Conservation (phyloP, 2,888 invertebrate species). For the Drosophila melanosoma region DNA sequence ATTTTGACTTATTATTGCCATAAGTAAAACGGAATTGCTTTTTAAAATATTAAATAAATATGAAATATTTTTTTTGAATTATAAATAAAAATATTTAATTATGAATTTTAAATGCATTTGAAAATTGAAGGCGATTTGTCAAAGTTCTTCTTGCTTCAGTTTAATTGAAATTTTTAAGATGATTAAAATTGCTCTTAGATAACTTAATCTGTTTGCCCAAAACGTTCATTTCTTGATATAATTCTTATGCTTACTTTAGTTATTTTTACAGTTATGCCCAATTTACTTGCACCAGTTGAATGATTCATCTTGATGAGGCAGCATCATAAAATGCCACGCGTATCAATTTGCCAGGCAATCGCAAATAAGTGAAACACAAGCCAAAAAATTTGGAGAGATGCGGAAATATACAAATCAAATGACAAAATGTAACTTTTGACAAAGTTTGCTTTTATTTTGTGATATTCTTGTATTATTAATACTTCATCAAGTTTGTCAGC, state of each 20-base stretch:
- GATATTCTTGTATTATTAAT: constrained; percentile 61
- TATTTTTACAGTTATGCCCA: background rate
- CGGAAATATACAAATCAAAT: constrained; percentile 3
- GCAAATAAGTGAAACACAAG: constrained; percentile 33
- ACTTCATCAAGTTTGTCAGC: constrained; percentile 69
- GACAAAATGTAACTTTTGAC: constrained; percentile 32
- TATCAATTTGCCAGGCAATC: background rate
- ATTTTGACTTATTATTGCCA: background rate
- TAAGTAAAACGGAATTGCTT: too few relatives aligned
- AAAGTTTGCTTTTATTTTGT: constrained; percentile 43
- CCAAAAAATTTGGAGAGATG: background rate
- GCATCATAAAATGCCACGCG: constrained; percentile 22
- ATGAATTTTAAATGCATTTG: background rate
- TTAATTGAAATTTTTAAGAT: background rate
- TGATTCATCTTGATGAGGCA: constrained; percentile 14
- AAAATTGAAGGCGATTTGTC: background rate
- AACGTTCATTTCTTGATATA: background rate
- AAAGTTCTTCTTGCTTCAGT: background rate
- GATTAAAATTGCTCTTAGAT: background rate
- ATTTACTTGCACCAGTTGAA: background rate
- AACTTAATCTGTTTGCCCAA: background rate
- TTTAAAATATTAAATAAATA: too few relatives aligned
- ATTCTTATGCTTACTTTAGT: background rate
- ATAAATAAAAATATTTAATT: background rate
- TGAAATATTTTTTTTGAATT: too few relatives aligned